A percentile compares a stretch with the other conserved stretches of the same genome.
These are phyloP conservation scores for Epizoanthus ramosus DNA, from an alignment of 92 coral and sea anemone species.

Conservation along the genomic window DNA sequence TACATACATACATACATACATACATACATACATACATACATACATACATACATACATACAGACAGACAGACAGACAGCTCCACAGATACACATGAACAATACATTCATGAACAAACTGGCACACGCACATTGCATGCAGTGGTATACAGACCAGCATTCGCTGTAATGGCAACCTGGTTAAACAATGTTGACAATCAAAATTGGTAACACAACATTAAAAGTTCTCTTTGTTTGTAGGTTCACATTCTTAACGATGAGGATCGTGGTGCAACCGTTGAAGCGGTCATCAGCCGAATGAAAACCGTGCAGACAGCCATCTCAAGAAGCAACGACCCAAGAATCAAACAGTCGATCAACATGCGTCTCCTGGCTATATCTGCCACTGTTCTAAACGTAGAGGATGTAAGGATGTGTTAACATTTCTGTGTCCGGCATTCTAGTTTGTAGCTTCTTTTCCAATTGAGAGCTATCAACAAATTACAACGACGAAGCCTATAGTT, in stretches of 20 bases:
- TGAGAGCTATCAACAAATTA: not conserved
- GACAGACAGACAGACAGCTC: not conserved
- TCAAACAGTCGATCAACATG: constrained; percentile 58
- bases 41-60: no score
- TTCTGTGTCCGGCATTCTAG: not conserved
- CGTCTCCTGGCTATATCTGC: constrained; percentile 95
- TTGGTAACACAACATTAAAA: no score
- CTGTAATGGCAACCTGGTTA: no score
- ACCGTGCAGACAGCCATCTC: constrained; percentile 90
- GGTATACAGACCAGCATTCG: no score
- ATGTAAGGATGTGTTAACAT: constrained; percentile 64
- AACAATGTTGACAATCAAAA: not conserved
- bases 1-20: no score
- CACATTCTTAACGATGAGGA: constrained; percentile 90
- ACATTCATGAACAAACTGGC: not conserved
- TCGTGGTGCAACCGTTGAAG: constrained; percentile 97
- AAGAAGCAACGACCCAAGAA: constrained; percentile 58
- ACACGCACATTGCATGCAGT: not conserved
- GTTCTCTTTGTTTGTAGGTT: constrained; percentile 53
- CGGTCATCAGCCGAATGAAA: constrained; percentile 98
- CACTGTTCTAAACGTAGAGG: constrained; percentile 93
- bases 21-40: no score
- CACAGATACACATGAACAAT: not conserved
- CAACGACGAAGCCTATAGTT: not conserved
- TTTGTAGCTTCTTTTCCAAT: not conserved